Evolutionary conservation across 2,888 invertebrate genomes (phyloP).

Genomic region (Corbicula japonica): DNA sequence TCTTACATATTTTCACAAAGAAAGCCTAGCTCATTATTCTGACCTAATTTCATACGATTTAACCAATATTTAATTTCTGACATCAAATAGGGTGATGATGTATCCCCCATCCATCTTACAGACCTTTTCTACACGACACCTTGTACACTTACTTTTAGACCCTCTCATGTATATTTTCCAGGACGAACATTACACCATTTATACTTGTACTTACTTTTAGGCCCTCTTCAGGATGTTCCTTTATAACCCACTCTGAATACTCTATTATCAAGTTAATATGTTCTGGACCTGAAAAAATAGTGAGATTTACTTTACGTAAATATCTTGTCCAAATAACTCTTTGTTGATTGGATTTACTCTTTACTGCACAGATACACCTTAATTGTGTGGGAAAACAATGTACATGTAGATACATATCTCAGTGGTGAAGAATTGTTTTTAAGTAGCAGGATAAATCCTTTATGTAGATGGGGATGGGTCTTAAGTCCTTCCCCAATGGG

Average conservation of each 20-base stretch:
- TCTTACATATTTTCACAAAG: too few relatives aligned
- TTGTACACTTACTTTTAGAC: neutral
- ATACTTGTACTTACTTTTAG: slow-evolving; percentile 88
- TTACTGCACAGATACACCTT: too few relatives aligned
- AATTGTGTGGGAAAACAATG: too few relatives aligned
- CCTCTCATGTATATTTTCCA: neutral
- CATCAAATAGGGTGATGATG: too few relatives aligned
- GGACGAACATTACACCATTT: neutral
- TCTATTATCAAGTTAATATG: slow-evolving; percentile 96
- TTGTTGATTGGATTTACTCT: neutral
- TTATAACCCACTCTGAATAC: slow-evolving; percentile 97
- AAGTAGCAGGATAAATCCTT: too few relatives aligned
- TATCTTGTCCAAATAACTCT: slow-evolving; percentile 8
- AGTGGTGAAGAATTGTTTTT: too few relatives aligned
- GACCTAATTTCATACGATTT: too few relatives aligned
- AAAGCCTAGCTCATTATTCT: too few relatives aligned
- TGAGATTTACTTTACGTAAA: slow-evolving; percentile 20
- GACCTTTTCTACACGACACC: neutral
- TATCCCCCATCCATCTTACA: too few relatives aligned
- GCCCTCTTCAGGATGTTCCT: slow-evolving; percentile 95
- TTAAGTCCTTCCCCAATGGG: too few relatives aligned
- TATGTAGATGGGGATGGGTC: too few relatives aligned
- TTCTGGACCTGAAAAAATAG: slow-evolving; percentile 89
- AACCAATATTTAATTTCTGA: too few relatives aligned
- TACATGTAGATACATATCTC: neutral